Conservation (phyloP, 2,888 invertebrate species). For the Tenthredo distinguenda region DNA sequence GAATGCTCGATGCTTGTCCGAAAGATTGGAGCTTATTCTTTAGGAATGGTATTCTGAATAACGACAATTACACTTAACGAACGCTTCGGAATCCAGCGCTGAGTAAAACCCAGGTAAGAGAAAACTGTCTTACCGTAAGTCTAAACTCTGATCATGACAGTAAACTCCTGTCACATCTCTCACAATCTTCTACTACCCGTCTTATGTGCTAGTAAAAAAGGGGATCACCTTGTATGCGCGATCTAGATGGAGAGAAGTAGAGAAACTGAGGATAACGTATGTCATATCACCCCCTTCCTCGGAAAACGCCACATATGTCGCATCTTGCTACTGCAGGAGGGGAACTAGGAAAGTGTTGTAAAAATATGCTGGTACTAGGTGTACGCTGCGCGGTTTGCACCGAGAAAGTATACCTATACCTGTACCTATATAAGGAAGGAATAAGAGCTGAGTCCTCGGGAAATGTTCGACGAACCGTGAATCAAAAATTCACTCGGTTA, state of each 20-base stretch:
- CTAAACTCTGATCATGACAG: background rate
- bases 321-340: background rate
- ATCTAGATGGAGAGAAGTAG: slow-evolving; percentile 10
- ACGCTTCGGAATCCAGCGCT: background rate
- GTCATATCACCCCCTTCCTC: slow-evolving; percentile 11
- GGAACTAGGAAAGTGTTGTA: slow-evolving; percentile 11
- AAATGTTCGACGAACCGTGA: slow-evolving; percentile 7
- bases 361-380: background rate
- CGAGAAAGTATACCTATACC: background rate
- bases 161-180: background rate
- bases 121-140: background rate
- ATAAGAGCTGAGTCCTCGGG: background rate
- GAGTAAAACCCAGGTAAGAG: background rate
- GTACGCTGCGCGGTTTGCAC: background rate
- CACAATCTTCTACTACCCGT: background rate
- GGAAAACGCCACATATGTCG: slow-evolving; percentile 12
- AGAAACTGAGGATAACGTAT: slow-evolving; percentile 30
- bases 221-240: background rate
- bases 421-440: background rate
- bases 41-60: background rate
- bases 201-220: background rate
- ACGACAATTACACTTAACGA: background rate
- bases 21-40: background rate
- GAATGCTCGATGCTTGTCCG: background rate
- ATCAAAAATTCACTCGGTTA: background rate